A percentile compares a stretch with the other conserved stretches of the same genome.
Conservation (phyloP, 2,888 invertebrate species). For the Cheilosia soror region DNA sequence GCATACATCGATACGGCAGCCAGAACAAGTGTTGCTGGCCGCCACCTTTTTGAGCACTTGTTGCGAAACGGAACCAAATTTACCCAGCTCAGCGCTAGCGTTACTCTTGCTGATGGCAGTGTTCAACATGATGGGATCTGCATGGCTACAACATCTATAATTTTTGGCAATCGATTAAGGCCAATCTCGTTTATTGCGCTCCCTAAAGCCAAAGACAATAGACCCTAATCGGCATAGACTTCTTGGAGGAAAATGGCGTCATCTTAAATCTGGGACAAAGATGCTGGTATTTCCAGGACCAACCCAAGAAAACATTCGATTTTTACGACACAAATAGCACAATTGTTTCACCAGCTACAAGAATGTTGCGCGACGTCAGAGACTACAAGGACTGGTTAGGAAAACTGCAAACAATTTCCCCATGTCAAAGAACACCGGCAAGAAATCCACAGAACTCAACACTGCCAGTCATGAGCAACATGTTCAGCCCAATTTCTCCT, state of each 20-base stretch:
- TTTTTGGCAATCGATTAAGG: slow-evolving; percentile 59
- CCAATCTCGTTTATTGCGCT: slow-evolving; percentile 59
- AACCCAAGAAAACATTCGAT: slow-evolving; percentile 4
- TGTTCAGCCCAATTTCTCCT: background rate
- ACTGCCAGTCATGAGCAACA: background rate
- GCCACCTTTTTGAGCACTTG: slow-evolving; percentile 56
- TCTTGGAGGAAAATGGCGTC: slow-evolving; percentile 21
- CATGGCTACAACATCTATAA: background rate
- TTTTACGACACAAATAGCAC: background rate
- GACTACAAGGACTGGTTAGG: slow-evolving; percentile 1
- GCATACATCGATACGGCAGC: slow-evolving; percentile 67
- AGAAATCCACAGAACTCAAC: background rate
- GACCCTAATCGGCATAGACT: slow-evolving; percentile 64
- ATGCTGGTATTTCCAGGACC: slow-evolving; percentile 7
- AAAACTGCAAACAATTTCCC: background rate
- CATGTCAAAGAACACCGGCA: too few species aligned
- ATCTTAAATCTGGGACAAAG: slow-evolving; percentile 68
- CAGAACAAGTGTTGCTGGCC: slow-evolving; percentile 64
- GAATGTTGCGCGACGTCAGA: background rate
- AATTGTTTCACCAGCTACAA: background rate
- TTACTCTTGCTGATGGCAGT: slow-evolving; percentile 43
- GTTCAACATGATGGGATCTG: slow-evolving; percentile 28
- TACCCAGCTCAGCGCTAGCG: slow-evolving; percentile 15
- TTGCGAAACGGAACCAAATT: slow-evolving; percentile 14
- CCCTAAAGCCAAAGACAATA: slow-evolving; percentile 53